A percentile compares a stretch with the other conserved stretches of the same genome.
Evolutionary conservation across 1,140 invertebrate genomes (phyloP).

Genomic region (Sycobia sp.): DNA sequence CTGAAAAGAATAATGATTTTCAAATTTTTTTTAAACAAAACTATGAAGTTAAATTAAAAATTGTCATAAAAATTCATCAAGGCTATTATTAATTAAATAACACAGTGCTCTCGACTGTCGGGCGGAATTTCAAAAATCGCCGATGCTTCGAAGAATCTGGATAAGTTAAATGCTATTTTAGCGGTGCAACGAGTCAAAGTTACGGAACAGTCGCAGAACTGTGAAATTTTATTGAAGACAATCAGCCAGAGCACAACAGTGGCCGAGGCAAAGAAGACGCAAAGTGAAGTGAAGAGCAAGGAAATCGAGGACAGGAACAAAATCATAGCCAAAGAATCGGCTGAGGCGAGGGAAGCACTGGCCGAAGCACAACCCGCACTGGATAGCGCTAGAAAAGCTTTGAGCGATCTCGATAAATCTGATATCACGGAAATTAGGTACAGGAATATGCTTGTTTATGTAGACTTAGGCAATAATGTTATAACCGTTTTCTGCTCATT

Average conservation of each 20-base stretch:
- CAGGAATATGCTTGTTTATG: no score
- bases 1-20: neutral
- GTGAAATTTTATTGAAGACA: slow-evolving; percentile 72
- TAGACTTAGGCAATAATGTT: no score
- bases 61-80: no score
- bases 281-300: slow-evolving; percentile 75
- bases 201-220: slow-evolving; percentile 74
- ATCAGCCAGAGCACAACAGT: slow-evolving; percentile 69
- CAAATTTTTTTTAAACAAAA: no score
- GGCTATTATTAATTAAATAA: neutral
- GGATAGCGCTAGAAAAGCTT: slow-evolving; percentile 76
- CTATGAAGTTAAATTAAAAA: no score
- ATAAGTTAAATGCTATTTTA: slow-evolving; percentile 74
- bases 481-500: neutral
- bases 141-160: slow-evolving; percentile 76
- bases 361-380: slow-evolving; percentile 80
- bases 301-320: slow-evolving; percentile 81
- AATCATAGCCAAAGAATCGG: slow-evolving; percentile 78
- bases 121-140: slow-evolving; percentile 78
- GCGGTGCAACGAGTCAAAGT: slow-evolving; percentile 79
- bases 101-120: slow-evolving; percentile 17
- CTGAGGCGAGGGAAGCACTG: slow-evolving; percentile 79
- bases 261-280: slow-evolving; percentile 75
- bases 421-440: slow-evolving; percentile 89
- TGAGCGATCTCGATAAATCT: slow-evolving; percentile 81